Evolutionary conservation across 1,140 invertebrate genomes (phyloP), one percentile per base, ranked within the genome.

Genomic region (Drosophila sucinea): DNA sequence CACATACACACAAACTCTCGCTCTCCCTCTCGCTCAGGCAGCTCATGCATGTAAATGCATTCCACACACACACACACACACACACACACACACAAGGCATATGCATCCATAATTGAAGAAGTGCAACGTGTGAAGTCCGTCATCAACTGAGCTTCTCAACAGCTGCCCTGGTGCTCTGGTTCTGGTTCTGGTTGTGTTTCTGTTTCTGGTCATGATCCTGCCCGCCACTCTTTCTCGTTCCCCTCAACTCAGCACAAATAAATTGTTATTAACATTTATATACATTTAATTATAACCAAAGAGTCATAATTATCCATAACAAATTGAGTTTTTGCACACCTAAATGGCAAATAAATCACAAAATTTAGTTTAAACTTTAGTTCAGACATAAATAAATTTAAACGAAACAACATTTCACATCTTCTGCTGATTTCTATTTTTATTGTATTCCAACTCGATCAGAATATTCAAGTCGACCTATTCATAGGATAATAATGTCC

Each of bases 51-150:
- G 71, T 80, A 60, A 75, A 79, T 74, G 66, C 27, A 63, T 54
- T 41, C 10, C 47, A 30, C 11, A 41, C 29, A 30, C 25, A 60
- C 51, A 35, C 25, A 27, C 27, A 33, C 40, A 1, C 25, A 56
- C 4, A 57, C 7, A 55, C 30, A 38, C 44, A 40, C 8, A 58
- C 1, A 65, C 56, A 60, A 61, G 81, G 70, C 66, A 74, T 68
- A 51, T 51, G 67, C 69, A 66, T 81, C 69, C 73, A 83, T 83
- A 76, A 83, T 83, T 80, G 60, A 79, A 70, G 55, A 79, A 78
- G 56, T 79, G 70, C 70, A 51, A 79, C 76, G 81, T 79, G 72
- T 79, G 73, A 79, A 82, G 72, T 76, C 69, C 25, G 70, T 58
- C 77, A 74, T 61, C 60, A 77, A 75, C 67, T 71, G 74, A 77